Conservation (phyloP, 1,140 invertebrate genomes). For the Cheumatopsyche charites region DNA sequence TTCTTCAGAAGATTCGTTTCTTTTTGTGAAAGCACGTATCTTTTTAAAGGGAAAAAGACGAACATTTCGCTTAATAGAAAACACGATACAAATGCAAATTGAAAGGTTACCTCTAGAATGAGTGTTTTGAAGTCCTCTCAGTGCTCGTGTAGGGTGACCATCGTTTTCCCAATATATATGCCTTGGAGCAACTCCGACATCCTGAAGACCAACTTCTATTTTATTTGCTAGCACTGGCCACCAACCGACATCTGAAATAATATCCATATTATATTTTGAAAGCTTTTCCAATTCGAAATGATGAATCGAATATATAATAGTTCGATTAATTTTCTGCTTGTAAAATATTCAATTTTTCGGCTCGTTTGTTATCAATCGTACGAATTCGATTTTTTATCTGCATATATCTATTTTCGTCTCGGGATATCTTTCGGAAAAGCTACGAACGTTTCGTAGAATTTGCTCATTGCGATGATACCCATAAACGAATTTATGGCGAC, state of each 20-base stretch:
- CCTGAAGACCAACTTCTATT: slow-evolving; percentile 56
- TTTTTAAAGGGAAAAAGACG: too few species aligned
- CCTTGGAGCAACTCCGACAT: slow-evolving; percentile 53
- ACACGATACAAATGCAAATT: too few species aligned
- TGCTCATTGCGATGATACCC: too few species aligned
- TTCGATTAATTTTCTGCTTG: not conserved
- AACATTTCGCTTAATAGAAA: too few species aligned
- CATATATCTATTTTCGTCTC: too few species aligned
- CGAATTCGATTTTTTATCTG: not conserved
- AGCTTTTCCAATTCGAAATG: too few species aligned
- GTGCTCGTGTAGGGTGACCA: slow-evolving; percentile 32
- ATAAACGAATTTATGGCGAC: too few species aligned
- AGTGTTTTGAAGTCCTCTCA: slow-evolving; percentile 39
- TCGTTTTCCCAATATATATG: slow-evolving; percentile 56
- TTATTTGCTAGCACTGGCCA: slow-evolving; percentile 58
- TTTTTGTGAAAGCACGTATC: too few species aligned
- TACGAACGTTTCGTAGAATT: too few species aligned
- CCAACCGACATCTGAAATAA: slow-evolving; percentile 55
- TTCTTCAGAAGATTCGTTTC: too few species aligned
- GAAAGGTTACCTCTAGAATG: slow-evolving; percentile 36
- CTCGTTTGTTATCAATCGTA: slow-evolving; percentile 14
- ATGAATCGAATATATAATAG: too few species aligned
- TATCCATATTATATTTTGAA: not conserved
- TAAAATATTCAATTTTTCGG: not conserved
- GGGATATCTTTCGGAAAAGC: too few species aligned